Evolutionary conservation across 1,140 invertebrate genomes (phyloP), one percentile per base, ranked within the genome.

Genomic region (Ceratina calcarata): DNA sequence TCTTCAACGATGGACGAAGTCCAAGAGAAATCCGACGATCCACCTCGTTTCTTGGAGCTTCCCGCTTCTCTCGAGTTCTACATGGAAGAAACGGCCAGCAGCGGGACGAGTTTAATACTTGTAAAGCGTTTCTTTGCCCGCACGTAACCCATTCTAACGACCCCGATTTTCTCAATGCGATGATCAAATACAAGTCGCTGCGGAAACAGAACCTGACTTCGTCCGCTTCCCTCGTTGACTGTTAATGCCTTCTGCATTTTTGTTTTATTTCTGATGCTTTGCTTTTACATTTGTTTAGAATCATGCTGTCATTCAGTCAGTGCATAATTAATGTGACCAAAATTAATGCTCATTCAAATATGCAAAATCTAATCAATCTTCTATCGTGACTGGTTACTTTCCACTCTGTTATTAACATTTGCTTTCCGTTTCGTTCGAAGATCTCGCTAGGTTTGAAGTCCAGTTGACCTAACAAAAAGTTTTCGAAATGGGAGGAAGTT

Each of bases 91-190:
- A 4, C 51, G 20, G 61, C 45, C 13, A 22, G 27, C 15, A 27
- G 6, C 37, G 37, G 51, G 37, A 51, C 51, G 15, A 0, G 62
- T 22, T 75, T 67, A 66, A 75, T 45, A 75, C 49, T 75, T 55
- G 72, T 24, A 22, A 78, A 82, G 61, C 74, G 51, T 57, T 62
- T 55, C 81, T 78, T 58, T 72, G 49, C 77, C 18, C 55, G 15
- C 16, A 65, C 60, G 37, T 45, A 64, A 74, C 24, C 69, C 61
- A 68, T 84, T 66, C 62, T 79, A 69, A 74, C 70, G 77, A 53
- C 49, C 72, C 24, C 76, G 67, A 83, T 83, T 80, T 45, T 57
- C 73, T 16, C 45, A 51, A 49, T 55, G 49, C 51, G 27, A 32
- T 4, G 37, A 45, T 45, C 45, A 53, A 62, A 57, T 83, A 72